A percentile compares a stretch with the other conserved stretches of the same genome.
Conservation (phyloP, 2,888 invertebrate genomes). For the Drosophila leonis region DNA sequence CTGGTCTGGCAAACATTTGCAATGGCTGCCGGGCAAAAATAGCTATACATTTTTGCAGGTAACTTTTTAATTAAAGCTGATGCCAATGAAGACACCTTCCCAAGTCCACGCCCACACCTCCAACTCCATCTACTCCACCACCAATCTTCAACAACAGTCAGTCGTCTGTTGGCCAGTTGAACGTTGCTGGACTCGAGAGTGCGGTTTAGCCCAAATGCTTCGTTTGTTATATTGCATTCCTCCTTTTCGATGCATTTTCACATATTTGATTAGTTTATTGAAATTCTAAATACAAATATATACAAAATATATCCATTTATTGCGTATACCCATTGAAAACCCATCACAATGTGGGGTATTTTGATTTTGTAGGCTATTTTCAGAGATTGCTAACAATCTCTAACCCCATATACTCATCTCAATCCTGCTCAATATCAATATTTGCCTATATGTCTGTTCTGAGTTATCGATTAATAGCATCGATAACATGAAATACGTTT, state of each 20-base stretch:
- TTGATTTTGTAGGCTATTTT: not conserved
- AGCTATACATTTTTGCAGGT: conserved; percentile 71
- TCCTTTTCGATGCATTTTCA: conserved; percentile 1
- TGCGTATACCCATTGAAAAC: not conserved
- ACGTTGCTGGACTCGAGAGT: conserved; percentile 7
- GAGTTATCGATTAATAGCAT: not conserved
- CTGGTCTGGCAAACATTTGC: conserved; percentile 47
- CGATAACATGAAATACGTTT: not conserved
- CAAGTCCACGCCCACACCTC: not conserved
- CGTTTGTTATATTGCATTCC: conserved; percentile 35
- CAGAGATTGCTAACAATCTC: not conserved
- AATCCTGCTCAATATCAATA: not conserved
- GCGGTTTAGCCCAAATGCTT: conserved; percentile 13
- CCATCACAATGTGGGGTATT: not conserved
- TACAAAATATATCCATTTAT: conserved; percentile 4
- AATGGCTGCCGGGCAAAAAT: conserved; percentile 58
- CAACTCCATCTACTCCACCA: not conserved
- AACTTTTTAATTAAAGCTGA: conserved; percentile 78
- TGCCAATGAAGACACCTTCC: conserved; percentile 38
- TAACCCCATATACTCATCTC: not conserved
- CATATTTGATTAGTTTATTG: conserved; percentile 35
- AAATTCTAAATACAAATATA: conserved; percentile 16
- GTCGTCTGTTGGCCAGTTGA: conserved; percentile 4
- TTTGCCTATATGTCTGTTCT: not conserved
- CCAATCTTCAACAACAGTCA: conserved; percentile 13